These are phyloP conservation scores for Stramonita haemastoma DNA, from an alignment of 2,888 invertebrate genomes.

Conservation along the genomic window DNA sequence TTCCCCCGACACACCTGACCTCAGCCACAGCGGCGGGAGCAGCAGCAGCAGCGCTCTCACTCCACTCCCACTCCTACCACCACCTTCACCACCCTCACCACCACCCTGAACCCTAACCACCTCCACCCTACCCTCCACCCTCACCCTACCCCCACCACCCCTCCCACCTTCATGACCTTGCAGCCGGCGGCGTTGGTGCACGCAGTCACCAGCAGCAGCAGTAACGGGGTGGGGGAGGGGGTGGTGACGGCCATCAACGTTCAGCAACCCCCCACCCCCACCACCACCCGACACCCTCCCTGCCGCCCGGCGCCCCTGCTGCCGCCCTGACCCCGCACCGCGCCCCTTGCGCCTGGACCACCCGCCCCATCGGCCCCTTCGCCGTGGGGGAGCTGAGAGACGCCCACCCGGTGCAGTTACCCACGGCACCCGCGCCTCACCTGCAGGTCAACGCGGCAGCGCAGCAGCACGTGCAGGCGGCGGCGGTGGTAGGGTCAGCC, in stretches of 20 bases:
- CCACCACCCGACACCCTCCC: not conserved
- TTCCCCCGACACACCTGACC: too few relatives aligned
- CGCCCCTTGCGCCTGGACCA: slow-evolving; percentile 20
- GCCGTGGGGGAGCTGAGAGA: slow-evolving; percentile 38
- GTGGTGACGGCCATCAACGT: slow-evolving; percentile 32
- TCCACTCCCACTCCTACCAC: not conserved
- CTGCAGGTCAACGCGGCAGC: not conserved
- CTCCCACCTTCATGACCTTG: slow-evolving; percentile 12
- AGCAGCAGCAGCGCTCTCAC: not conserved
- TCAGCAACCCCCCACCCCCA: not conserved
- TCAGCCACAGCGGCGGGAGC: not conserved
- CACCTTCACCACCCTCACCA: not conserved
- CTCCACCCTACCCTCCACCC: not conserved
- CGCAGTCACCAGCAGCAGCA: not conserved
- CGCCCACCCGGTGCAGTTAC: not conserved
- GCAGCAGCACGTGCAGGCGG: not conserved
- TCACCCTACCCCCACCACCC: slow-evolving; percentile 21
- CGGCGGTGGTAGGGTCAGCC: not conserved
- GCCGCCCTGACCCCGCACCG: not conserved
- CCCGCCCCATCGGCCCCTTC: slow-evolving; percentile 38
- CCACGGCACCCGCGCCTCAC: not conserved
- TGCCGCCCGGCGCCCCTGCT: not conserved
- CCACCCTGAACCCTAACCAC: not conserved
- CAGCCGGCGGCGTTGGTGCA: not conserved
- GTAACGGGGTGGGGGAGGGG: not conserved